Conservation (phyloP, 2,797 vertebrate species). For the Phylloscopus collybita region DNA sequence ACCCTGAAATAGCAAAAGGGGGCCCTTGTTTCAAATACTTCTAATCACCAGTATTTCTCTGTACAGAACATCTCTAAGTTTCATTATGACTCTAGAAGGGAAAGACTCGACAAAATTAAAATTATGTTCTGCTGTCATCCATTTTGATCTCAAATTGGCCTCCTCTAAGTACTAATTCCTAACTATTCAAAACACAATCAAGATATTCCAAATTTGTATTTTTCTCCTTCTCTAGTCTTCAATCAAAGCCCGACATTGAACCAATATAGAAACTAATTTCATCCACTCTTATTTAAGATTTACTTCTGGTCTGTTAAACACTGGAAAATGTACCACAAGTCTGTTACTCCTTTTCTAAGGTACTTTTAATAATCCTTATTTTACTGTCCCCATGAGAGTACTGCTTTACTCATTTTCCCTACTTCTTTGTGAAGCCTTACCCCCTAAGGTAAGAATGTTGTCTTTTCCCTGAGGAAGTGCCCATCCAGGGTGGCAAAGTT, state of each 20-base stretch:
- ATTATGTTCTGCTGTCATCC: neutral
- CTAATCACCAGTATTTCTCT: neutral
- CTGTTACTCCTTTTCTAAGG: neutral
- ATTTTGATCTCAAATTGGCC: neutral
- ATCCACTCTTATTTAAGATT: neutral
- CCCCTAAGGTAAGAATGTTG: neutral
- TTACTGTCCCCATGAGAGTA: neutral
- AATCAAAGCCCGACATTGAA: neutral
- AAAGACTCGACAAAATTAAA: neutral
- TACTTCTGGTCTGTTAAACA: neutral
- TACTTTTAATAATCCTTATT: neutral
- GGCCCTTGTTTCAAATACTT: neutral
- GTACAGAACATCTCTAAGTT: neutral
- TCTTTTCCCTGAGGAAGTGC: neutral
- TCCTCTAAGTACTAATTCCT: neutral
- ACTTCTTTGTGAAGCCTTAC: neutral
- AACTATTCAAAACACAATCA: constrained; percentile 16
- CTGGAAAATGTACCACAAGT: neutral
- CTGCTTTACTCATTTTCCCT: neutral
- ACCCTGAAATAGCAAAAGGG: neutral
- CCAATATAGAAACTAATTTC: neutral
- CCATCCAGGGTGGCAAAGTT: neutral
- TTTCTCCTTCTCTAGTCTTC: neutral
- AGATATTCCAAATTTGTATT: neutral
- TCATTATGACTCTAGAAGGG: neutral